phyloP scores from a whole-genome alignment of 2,113 vertebrate genomes.

The Syngnathoides biaculeatus region DNA sequence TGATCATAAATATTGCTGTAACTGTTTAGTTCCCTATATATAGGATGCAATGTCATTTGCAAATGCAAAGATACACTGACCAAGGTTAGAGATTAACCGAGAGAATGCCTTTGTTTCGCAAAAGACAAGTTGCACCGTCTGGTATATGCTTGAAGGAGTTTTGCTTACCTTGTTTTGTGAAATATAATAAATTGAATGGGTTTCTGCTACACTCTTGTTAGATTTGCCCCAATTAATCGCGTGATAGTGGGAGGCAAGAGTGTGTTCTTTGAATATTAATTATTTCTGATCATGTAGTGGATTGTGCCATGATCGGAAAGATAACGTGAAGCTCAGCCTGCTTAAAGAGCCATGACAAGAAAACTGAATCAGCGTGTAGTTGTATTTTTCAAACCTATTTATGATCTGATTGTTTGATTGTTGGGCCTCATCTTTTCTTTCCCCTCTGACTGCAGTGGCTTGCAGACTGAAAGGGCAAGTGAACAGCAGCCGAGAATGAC shows the following conservation, averaged over 20 bases:
- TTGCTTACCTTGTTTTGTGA: slow-evolving; percentile 6
- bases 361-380: not conserved
- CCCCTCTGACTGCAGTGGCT: slow-evolving; percentile 59
- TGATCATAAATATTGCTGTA: not conserved
- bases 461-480: slow-evolving; percentile 75
- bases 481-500: slow-evolving; percentile 85
- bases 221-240: slow-evolving; percentile 10
- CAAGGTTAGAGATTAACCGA: slow-evolving; percentile 5
- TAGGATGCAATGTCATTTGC: not conserved
- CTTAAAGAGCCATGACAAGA: not conserved
- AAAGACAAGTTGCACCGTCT: not conserved
- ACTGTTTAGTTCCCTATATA: not conserved
- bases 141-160: not conserved
- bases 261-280: not conserved
- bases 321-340: not conserved
- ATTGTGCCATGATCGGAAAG: not conserved
- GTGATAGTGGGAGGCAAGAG: not conserved
- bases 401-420: not conserved
- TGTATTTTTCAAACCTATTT: not conserved
- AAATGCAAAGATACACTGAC: not conserved
- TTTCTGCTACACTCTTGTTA: not conserved
- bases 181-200: not conserved
- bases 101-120: slow-evolving; percentile 12
- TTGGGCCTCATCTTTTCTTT: slow-evolving; percentile 29
- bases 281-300: not conserved